Evolutionary conservation across 2,888 invertebrate species (phyloP), one percentile per base, ranked within the genome.

Genomic region (Theretra japonica): DNA sequence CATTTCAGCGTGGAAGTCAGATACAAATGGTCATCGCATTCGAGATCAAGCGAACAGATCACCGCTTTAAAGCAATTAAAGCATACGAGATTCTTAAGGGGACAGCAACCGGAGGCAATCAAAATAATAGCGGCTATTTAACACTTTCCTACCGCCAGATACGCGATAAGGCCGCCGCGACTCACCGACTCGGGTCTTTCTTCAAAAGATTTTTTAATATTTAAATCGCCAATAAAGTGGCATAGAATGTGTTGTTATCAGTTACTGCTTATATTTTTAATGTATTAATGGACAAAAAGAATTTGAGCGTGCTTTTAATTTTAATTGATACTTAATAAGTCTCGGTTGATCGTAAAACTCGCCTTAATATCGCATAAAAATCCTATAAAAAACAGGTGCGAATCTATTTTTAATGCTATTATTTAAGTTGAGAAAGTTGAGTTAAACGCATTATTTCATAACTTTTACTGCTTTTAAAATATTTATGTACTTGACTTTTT

Each of bases 61-160:
- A 75, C 76, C 70, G 70, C 56, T 65, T 70, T 33, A 62, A 71
- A 65, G 70, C 70, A 72, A 70, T 72, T 70, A 72, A 65, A 69
- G 60, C 70, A 65, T 48, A 70, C 60, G 60, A 70, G 87, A 92
- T 90, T 89, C 91, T 88, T 79, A 69, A 77, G 82, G 79, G 80
- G 83, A 81, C 88, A 81, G 87, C 85, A 87, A 88, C 88, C 86
- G 89, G 83, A 83, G 84, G 70, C 70, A 56, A 71, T 71, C 70
- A 87, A 89, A 88, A 86, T 93, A 93, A 93, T 93, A 88, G 83
- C 85, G 50, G 80, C 92, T 82, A 93, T 93, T 93, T 92, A 93
- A 92, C 93, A 93, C 93, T 90, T 88, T 90, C 86, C 84, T 56
- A 70, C 57, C 65, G 41, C 85, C 85, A 85, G 88, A 90, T 89